A percentile compares a stretch with the other conserved stretches of the same genome.
These are phyloP conservation scores for Dinocampus coccinellae DNA, from an alignment of 2,888 invertebrate genomes.

Conservation along the genomic window DNA sequence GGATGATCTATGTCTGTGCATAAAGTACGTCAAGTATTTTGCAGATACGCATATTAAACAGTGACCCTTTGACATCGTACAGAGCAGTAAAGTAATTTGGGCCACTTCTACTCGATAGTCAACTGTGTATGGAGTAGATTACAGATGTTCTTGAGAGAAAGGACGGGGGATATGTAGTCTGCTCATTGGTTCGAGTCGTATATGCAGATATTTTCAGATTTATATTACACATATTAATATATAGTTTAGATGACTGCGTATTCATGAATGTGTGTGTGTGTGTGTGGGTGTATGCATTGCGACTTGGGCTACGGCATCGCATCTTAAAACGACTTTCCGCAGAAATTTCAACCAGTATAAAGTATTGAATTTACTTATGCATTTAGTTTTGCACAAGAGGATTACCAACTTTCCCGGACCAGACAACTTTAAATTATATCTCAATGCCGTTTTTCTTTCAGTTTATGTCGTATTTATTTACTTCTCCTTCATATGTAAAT, in stretches of 20 bases:
- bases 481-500: neutral
- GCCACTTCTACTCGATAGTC: neutral
- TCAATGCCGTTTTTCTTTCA: neutral
- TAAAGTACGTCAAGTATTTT: neutral
- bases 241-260: neutral
- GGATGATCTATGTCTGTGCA: neutral
- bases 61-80: neutral
- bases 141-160: neutral
- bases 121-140: neutral
- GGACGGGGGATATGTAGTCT: neutral
- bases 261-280: no score
- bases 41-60: neutral
- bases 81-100: constrained; percentile 3
- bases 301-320: neutral
- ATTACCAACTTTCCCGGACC: constrained; percentile 44
- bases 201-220: neutral
- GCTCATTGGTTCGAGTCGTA: neutral
- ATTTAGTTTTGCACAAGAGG: constrained; percentile 51
- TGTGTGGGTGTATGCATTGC: neutral
- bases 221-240: neutral
- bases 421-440: neutral
- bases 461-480: neutral
- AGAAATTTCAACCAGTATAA: constrained; percentile 36
- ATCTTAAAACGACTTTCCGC: constrained; percentile 12
- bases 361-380: constrained; percentile 54